Evolutionary conservation across 30 jellyfish, hydroid and myxozoan species (phyloP).

Genomic region (Pelagia noctiluca): DNA sequence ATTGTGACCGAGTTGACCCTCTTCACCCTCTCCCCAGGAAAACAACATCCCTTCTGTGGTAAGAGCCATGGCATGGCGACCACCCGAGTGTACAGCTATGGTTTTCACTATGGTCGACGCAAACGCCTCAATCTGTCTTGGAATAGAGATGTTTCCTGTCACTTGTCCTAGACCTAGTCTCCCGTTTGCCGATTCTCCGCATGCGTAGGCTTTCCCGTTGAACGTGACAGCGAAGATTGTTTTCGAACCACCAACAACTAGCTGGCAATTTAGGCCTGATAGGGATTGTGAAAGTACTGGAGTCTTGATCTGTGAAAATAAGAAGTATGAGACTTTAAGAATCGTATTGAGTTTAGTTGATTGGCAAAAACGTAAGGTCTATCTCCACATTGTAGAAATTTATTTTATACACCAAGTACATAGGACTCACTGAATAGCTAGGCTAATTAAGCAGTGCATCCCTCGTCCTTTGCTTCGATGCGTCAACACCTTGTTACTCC

Average conservation of each 20-base stretch:
- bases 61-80: constrained; percentile 86
- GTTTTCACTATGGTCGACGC: constrained; percentile 60
- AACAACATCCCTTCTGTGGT: constrained; percentile 76
- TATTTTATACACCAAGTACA: no score
- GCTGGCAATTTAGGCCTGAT: constrained; percentile 71
- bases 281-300: constrained; percentile 74
- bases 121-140: constrained; percentile 79
- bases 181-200: constrained; percentile 86
- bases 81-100: constrained; percentile 95
- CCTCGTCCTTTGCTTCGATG: no score
- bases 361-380: no score
- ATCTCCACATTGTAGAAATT: no score
- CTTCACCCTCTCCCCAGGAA: constrained; percentile 97
- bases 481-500: no score
- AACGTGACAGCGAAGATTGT: constrained; percentile 78
- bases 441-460: no score
- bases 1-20: constrained; percentile 92
- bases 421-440: no score
- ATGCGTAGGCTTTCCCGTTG: constrained; percentile 87
- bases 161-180: constrained; percentile 86
- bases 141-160: constrained; percentile 71
- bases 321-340: background rate
- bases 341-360: background rate
- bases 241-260: constrained; percentile 88
- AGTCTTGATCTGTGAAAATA: constrained; percentile 61